Evolutionary conservation across 1,140 invertebrate species (phyloP), one percentile per base, ranked within the genome.

Genomic region (Cherax quadricarinatus): DNA sequence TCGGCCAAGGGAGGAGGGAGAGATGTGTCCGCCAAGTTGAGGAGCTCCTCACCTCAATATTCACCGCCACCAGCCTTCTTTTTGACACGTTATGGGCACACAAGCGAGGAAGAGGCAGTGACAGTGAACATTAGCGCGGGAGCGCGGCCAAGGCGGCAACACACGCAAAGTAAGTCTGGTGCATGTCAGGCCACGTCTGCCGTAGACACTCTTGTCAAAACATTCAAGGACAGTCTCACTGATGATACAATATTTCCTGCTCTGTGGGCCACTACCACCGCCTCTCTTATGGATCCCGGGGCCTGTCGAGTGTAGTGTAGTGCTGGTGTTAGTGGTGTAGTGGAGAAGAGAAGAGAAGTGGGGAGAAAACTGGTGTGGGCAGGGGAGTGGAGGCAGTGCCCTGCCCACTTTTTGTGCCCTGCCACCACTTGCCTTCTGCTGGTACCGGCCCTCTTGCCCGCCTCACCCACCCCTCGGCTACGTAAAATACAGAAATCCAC

Each of bases 1-100:
- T 60, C 49, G 73, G 75, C 57, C 51, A 79, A 81, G 87, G 87
- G 79, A 81, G 87, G 79, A 81, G 87, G 87, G 79, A 82, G 87
- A 81, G 87, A 89, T 89, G 87, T 89, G 87, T 89, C 78, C 87
- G 79, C 87, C 87, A 30, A 87, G 66, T 87, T 87, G 70, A 87
- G 85, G 30, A 30, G 30, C 85, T 87, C 62, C 79, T 75, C 70
- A 75, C 70, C 70, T 75, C 7, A 75, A 75, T 75, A 24, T 89
- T 89, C 79, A 79, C 87, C 79, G 78, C 79, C 79, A 57, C 75
- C 16, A 82, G 24, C 79, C 87, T 89, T 89, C 78, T 82, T 57
- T 30, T 66, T 78, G 30, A 89, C 60, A 49, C 87, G 87, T 89
- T 89, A 89, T 89, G 87, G 87, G 57, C 79, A 89, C 60, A 82